Evolutionary conservation across 2,888 invertebrate species (phyloP), one percentile per base, ranked within the genome.

Genomic region (Macrophya alboannulata): DNA sequence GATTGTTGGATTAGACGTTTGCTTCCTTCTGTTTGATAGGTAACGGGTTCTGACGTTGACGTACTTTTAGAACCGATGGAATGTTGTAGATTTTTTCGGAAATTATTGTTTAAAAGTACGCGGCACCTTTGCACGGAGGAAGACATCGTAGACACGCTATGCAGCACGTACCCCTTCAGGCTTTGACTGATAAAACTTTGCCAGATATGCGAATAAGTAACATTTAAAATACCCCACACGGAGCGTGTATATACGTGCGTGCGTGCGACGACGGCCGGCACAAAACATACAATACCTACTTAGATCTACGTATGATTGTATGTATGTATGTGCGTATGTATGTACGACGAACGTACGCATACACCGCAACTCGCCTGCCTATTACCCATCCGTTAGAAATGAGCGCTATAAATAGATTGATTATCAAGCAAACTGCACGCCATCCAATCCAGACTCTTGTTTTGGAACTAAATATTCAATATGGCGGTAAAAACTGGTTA

Each of bases 41-140:
- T 59, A 59, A 21, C 15, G 40, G 15, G 25, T n/a, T n/a, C 25
- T 59, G n/a, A 62, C 6, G 62, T 25, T 21, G 40, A n/a, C 40
- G n/a, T 37, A 21, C 59, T 5, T 17, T 40, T 10, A 12, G 31
- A 37, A 43, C 81, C 43, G 40, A 81, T 43, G 5, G 81, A 81
- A 59, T 62, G 62, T 43, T 62, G 81, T 15, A 83, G 48, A 48
- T 9, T 83, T 31, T n/a, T 71, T 71, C 71, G 43, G 1, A 83
- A 31, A 31, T 31, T 65, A 65, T 48, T 83, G 65, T 83, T 83
- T 2, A 83, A 68, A 15, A 83, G 68, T 31, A 62, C 15, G 21
- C 43, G 40, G 62, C 83, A 83, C 68, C 83, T 43, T 51, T n/a
- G 83, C 37, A 71, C 83, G 68, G 68, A 48, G n/a, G 83, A 83